Conservation (phyloP, 64 coral and sea anemone genomes). For the Dendrophyllia cribrosa region DNA sequence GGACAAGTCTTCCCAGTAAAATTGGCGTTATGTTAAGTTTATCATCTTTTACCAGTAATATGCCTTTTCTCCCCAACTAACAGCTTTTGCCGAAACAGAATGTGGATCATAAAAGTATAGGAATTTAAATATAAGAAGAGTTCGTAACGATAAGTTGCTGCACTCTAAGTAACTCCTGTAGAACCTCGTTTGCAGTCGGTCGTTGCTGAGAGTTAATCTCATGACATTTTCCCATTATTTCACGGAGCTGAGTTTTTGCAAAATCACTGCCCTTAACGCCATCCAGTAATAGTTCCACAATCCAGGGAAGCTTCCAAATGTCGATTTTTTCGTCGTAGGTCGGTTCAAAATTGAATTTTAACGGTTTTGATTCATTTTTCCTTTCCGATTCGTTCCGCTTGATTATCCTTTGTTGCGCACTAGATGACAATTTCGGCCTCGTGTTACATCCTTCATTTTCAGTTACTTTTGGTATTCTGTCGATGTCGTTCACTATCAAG, state of each 20-base stretch:
- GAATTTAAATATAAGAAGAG: too few relatives aligned
- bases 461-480: neutral
- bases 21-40: too few relatives aligned
- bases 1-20: too few relatives aligned
- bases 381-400: neutral
- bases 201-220: neutral
- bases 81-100: too few relatives aligned
- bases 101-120: too few relatives aligned
- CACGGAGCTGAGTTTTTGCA: neutral
- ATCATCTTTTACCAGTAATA: too few relatives aligned
- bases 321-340: slow-evolving; percentile 13
- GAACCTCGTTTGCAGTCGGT: too few relatives aligned
- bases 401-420: neutral
- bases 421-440: neutral
- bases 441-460: neutral
- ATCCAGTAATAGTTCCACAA: neutral
- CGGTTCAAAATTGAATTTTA: neutral
- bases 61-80: too few relatives aligned
- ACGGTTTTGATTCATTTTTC: neutral
- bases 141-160: too few relatives aligned
- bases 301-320: slow-evolving; percentile 10
- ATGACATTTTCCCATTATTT: neutral
- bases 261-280: neutral
- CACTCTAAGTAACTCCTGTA: too few relatives aligned
- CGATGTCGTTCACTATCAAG: neutral